Evolutionary conservation across 2,888 invertebrate genomes (phyloP).

Genomic region (Cylindroiulus punctatus): DNA sequence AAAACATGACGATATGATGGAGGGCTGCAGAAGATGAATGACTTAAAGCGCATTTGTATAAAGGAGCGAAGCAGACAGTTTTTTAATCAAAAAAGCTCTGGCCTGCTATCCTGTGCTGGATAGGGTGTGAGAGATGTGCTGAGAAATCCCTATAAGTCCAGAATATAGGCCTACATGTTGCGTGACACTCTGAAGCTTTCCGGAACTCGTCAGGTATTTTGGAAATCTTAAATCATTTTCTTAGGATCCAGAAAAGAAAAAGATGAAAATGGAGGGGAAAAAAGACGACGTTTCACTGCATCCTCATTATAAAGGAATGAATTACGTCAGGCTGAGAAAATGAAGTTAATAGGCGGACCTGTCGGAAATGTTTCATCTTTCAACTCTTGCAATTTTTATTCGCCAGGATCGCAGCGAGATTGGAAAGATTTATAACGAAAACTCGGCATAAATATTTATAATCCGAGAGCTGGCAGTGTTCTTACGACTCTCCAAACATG

Average conservation of each 20-base stretch:
- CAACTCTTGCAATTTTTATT: background rate
- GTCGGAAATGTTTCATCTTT: constrained; percentile 9
- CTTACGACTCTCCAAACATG: background rate
- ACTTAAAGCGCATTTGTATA: background rate
- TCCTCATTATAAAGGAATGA: background rate
- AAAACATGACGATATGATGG: background rate
- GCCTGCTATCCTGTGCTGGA: background rate
- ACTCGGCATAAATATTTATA: background rate
- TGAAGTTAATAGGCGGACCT: background rate
- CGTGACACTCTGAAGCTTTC: background rate
- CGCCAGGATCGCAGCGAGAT: background rate
- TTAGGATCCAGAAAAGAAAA: background rate
- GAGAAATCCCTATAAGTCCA: background rate
- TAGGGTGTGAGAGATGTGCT: background rate
- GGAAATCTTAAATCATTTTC: constrained; percentile 4
- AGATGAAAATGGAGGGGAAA: background rate
- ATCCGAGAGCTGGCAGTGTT: background rate
- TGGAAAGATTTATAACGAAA: background rate
- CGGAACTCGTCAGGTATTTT: constrained; percentile 18
- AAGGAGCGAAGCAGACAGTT: background rate
- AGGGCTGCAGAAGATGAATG: constrained; percentile 2
- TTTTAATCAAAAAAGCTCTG: background rate
- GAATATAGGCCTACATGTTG: background rate
- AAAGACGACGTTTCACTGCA: background rate
- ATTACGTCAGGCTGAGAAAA: background rate